Evolutionary conservation across 2,113 vertebrate genomes (phyloP), one percentile per base, ranked within the genome.

Genomic region (Piliocolobus tephrosceles): DNA sequence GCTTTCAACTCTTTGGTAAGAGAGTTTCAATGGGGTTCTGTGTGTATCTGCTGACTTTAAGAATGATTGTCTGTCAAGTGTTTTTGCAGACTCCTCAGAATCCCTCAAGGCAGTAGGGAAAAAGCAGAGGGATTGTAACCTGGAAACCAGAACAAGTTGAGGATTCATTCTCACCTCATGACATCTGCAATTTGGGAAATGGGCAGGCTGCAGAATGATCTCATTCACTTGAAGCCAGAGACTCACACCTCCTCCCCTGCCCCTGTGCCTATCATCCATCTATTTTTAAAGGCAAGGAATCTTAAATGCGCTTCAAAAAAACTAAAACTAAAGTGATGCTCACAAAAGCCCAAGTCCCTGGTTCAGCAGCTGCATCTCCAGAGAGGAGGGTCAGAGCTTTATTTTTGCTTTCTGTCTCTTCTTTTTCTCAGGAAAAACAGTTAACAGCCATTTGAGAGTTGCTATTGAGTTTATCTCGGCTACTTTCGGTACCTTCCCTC

Each of bases 121-220:
- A 94, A 97, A 90, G 84, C 90, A 84, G 76, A 94, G 92, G 76
- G 76, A 95, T 94, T 98, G 92, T 97, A 98, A 94, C 88, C 89
- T 98, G 92, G 95, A 98, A 96, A 97, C 96, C 91, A 96, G 89
- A 96, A 95, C 88, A 93, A 97, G 91, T 66, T 92, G 93, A 92
- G 89, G 96, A 97, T 95, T 97, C 98, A 97, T 97, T 97, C 97
- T 97, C 94, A 96, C 95, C 96, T 95, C 95, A 70, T 97, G 96
- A 96, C 96, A 98, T 96, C 94, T 97, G 96, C 80, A 96, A 64
- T 52, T 85, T 91, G 86, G 80, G 86, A 93, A 76, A 85, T 43
- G 17, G 88, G 80, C 94, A 95, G 47, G n/a, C 93, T 94, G 38
- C 8, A 94, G 45, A 96, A 94, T 97, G 90, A 98, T 61, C 94